Conservation (phyloP, 1,140 invertebrate genomes). For the Coptotermes formosanus region DNA sequence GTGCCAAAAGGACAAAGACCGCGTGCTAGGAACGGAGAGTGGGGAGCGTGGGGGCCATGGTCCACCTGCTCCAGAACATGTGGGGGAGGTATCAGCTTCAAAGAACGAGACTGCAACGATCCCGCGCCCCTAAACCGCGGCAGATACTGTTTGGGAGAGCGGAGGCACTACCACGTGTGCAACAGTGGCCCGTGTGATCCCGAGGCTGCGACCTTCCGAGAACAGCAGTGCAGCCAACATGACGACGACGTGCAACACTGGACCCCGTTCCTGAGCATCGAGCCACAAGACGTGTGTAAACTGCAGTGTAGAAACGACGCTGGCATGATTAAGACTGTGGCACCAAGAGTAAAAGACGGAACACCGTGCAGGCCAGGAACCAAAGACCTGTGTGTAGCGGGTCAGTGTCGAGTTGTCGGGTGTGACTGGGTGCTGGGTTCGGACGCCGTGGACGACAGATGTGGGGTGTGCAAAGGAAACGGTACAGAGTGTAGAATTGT, state of each 20-base stretch:
- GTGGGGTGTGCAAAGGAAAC: conserved; percentile 68
- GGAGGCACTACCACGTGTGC: conserved; percentile 59
- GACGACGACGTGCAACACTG: conserved; percentile 50
- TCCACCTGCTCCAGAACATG: conserved; percentile 80
- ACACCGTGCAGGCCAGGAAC: conserved; percentile 59
- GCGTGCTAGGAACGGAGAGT: conserved; percentile 74
- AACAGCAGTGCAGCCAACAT: conserved; percentile 56
- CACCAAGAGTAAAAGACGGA: conserved; percentile 51
- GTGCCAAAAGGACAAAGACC: conserved; percentile 72
- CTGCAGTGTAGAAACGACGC: conserved; percentile 57
- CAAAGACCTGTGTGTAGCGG: conserved; percentile 57
- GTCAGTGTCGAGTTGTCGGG: conserved; percentile 58
- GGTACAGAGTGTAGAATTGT: conserved; percentile 59
- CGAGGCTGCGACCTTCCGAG: conserved; percentile 52
- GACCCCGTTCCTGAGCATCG: conserved; percentile 48
- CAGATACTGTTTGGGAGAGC: conserved; percentile 59
- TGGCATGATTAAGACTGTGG: conserved; percentile 46
- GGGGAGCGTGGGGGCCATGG: conserved; percentile 82
- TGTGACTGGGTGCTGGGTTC: conserved; percentile 68
- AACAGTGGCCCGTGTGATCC: conserved; percentile 58
- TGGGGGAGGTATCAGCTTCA: conserved; percentile 76
- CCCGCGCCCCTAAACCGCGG: conserved; percentile 76
- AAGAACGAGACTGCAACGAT: conserved; percentile 68
- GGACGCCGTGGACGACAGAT: conserved; percentile 62
- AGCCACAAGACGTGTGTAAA: conserved; percentile 51